phyloP scores from a whole-genome alignment of 2,113 vertebrate species.

The Cepphus grylle region DNA sequence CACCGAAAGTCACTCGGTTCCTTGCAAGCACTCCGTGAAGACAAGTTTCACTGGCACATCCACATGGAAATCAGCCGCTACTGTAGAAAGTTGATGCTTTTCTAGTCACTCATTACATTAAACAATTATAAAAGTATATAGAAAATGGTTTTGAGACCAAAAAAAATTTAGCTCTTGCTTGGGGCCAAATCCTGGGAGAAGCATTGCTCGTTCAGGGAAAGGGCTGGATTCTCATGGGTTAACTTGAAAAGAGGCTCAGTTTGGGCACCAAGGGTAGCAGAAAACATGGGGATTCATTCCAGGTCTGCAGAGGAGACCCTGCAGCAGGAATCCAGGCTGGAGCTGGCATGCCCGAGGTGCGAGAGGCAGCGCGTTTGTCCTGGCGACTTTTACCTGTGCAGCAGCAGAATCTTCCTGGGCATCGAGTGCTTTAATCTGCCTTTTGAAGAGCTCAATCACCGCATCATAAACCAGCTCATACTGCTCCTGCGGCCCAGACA shows the following conservation, averaged over 20 bases:
- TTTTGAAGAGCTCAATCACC: constrained; percentile 84
- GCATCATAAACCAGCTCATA: constrained; percentile 89
- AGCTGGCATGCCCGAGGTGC: background rate
- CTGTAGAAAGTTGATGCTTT: background rate
- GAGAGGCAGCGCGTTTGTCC: background rate
- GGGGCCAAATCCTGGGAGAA: background rate
- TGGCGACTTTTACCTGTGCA: constrained; percentile 60
- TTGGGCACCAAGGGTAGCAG: background rate
- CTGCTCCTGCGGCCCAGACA: constrained; percentile 81
- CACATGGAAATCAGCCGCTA: background rate
- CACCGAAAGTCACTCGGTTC: background rate
- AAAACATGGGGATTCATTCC: background rate
- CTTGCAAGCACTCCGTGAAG: background rate
- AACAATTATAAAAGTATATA: background rate
- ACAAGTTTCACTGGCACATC: background rate
- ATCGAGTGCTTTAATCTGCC: constrained; percentile 72
- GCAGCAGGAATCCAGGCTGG: background rate
- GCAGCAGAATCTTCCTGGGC: background rate
- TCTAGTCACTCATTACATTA: background rate
- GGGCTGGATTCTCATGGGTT: background rate
- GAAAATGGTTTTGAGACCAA: background rate
- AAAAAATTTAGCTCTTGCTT: background rate
- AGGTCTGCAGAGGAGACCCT: background rate
- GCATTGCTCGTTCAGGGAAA: background rate
- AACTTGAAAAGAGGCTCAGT: background rate